These are phyloP conservation scores for Papilio dardanus DNA, from an alignment of 1,140 invertebrate genomes.

Conservation along the genomic window DNA sequence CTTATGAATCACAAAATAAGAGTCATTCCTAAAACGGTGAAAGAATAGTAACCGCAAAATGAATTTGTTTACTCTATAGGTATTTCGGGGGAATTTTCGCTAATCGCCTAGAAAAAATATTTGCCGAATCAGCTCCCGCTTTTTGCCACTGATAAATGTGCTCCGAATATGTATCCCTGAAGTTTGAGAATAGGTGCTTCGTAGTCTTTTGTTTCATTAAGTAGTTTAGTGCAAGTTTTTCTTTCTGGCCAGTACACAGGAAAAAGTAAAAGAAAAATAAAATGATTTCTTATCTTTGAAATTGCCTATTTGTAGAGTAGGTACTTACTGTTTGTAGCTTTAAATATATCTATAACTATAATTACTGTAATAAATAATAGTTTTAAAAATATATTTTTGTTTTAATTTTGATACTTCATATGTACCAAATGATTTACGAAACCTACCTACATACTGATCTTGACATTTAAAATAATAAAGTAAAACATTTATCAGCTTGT, in stretches of 20 bases:
- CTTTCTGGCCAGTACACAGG: slow-evolving; percentile 35
- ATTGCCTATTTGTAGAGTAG: too few relatives aligned
- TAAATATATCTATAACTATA: too few relatives aligned
- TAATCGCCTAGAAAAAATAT: slow-evolving; percentile 81
- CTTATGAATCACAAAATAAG: slow-evolving; percentile 39
- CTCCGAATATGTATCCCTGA: slow-evolving; percentile 70
- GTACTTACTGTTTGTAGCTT: too few relatives aligned
- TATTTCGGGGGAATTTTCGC: slow-evolving; percentile 72
- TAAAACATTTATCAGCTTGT: slow-evolving; percentile 34
- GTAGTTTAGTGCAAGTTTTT: slow-evolving; percentile 50
- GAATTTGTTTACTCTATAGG: slow-evolving; percentile 56
- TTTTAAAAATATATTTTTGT: neutral
- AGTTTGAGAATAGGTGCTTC: slow-evolving; percentile 58
- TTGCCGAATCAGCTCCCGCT: slow-evolving; percentile 70
- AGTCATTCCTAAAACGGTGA: slow-evolving; percentile 36
- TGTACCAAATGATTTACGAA: neutral
- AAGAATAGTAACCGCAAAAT: slow-evolving; percentile 36
- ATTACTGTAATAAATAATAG: too few relatives aligned
- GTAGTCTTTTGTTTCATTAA: slow-evolving; percentile 69
- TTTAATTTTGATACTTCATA: neutral
- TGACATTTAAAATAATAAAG: slow-evolving; percentile 22
- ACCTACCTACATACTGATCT: neutral
- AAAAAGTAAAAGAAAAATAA: neutral
- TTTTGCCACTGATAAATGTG: slow-evolving; percentile 76
- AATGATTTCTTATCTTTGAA: neutral